Evolutionary conservation across 1,140 invertebrate species (phyloP).

Genomic region (Eumaeus atala): DNA sequence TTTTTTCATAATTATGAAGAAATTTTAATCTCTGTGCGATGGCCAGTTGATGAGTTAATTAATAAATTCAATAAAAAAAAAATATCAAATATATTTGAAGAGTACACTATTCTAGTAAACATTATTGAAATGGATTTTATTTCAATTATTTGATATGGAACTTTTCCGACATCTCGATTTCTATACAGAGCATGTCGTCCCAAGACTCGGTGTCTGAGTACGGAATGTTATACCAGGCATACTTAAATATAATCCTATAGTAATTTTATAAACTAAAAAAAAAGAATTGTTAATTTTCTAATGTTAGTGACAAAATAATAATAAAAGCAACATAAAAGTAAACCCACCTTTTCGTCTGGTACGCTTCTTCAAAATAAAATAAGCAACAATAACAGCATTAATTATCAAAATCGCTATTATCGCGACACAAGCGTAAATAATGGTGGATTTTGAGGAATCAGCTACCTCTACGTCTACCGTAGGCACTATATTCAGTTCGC

Average conservation of each 20-base stretch:
- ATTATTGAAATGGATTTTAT: not conserved
- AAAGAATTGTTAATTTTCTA: too few relatives aligned
- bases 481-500: slow-evolving; percentile 77
- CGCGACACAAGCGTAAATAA: slow-evolving; percentile 87
- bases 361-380: slow-evolving; percentile 86
- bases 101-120: not conserved
- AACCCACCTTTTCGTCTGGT: slow-evolving; percentile 79
- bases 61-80: too few relatives aligned
- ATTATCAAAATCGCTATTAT: slow-evolving; percentile 85
- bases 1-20: too few relatives aligned
- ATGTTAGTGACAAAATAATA: not conserved
- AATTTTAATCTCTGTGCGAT: too few relatives aligned
- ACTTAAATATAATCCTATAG: too few relatives aligned
- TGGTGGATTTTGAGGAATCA: slow-evolving; percentile 80
- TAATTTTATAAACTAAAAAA: too few relatives aligned
- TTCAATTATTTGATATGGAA: not conserved
- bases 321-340: slow-evolving; percentile 19
- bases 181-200: too few relatives aligned
- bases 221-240: too few relatives aligned
- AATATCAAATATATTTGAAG: too few relatives aligned
- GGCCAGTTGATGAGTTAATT: too few relatives aligned
- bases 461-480: slow-evolving; percentile 79
- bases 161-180: not conserved
- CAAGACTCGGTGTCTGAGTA: too few relatives aligned
- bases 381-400: slow-evolving; percentile 88